These are phyloP conservation scores for Dinocampus coccinellae DNA, from an alignment of 2,888 invertebrate genomes.

Conservation along the genomic window DNA sequence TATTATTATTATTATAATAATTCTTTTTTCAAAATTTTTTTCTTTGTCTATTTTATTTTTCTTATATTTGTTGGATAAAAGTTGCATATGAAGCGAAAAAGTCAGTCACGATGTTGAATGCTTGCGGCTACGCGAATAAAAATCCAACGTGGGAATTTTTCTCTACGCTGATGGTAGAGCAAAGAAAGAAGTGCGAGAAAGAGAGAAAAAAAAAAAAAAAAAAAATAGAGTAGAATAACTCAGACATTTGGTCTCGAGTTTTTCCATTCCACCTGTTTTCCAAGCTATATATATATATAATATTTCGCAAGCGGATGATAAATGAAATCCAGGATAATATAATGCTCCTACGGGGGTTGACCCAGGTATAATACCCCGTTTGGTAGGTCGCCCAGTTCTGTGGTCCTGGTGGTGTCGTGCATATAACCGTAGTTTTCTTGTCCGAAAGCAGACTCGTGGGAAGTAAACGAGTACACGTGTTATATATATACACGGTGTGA, in stretches of 20 bases:
- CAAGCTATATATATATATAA: conserved; percentile 22
- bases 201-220: too few relatives aligned
- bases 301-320: conserved; percentile 42
- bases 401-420: conserved; percentile 40
- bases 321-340: conserved; percentile 59
- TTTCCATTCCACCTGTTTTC: conserved; percentile 46
- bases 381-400: conserved; percentile 48
- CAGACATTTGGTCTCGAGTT: conserved; percentile 31
- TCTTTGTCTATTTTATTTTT: not conserved
- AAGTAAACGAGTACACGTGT: not conserved
- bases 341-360: conserved; percentile 48
- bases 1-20: too few relatives aligned
- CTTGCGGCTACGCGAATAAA: not conserved
- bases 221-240: conserved; percentile 31
- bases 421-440: conserved; percentile 40
- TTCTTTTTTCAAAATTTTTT: too few relatives aligned
- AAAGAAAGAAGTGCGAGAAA: not conserved
- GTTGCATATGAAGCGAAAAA: not conserved
- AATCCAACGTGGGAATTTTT: conserved; percentile 10
- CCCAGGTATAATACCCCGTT: conserved; percentile 49
- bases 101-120: not conserved
- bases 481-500: conserved; percentile 33
- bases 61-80: not conserved
- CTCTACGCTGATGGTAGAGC: not conserved
- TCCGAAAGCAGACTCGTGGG: conserved; percentile 33